These are phyloP conservation scores for Tinamus major DNA, from an alignment of 2,797 vertebrate species.

Conservation along the genomic window DNA sequence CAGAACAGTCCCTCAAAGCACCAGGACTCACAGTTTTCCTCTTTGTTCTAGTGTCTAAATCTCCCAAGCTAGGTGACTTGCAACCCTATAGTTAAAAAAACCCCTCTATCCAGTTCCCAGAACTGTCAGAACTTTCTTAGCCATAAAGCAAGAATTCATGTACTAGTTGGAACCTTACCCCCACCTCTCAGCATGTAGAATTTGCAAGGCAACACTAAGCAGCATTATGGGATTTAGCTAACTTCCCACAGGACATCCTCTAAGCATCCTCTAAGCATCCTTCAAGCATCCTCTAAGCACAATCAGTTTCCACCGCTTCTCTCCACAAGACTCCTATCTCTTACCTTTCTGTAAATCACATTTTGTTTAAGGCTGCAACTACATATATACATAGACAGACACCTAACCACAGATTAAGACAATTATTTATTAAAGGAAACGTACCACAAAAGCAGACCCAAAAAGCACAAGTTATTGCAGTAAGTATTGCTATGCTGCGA, in stretches of 20 bases:
- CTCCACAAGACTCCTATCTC: neutral
- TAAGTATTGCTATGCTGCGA: rapidly evolving
- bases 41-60: neutral
- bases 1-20: neutral
- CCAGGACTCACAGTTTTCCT: neutral
- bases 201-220: neutral
- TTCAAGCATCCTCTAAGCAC: no score
- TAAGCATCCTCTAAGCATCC: no score
- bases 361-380: neutral
- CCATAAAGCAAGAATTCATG: neutral
- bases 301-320: neutral
- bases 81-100: neutral
- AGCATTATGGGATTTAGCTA: neutral
- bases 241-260: neutral
- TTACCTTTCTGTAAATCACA: neutral
- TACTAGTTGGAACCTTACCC: neutral
- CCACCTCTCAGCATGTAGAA: no score
- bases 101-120: neutral
- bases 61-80: neutral
- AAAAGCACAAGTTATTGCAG: neutral
- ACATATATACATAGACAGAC: neutral
- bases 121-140: neutral
- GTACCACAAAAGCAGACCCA: neutral
- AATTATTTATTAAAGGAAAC: neutral
- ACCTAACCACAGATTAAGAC: neutral